Conservation (phyloP, 2,797 vertebrate genomes). For the Leucoraja ocellata region DNA sequence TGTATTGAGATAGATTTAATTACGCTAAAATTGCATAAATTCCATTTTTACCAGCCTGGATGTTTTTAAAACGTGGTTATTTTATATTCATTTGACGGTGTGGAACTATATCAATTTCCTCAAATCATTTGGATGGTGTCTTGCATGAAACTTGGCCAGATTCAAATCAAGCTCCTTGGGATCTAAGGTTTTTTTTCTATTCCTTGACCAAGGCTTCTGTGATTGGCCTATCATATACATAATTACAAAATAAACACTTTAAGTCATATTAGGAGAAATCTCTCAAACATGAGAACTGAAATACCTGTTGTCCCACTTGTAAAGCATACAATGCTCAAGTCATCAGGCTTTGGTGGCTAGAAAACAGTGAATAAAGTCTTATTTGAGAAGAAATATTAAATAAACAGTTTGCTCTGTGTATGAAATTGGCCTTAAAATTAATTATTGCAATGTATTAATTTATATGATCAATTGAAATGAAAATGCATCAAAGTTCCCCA, state of each 20-base stretch:
- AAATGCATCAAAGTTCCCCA: background rate
- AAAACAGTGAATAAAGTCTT: background rate
- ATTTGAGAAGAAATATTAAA: background rate
- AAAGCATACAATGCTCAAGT: slow-evolving; percentile 81
- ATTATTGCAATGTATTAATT: too few relatives aligned
- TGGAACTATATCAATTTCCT: background rate
- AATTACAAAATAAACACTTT: background rate
- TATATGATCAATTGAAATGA: too few relatives aligned
- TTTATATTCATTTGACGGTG: background rate
- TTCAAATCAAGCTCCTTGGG: background rate
- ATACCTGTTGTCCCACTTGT: slow-evolving; percentile 95
- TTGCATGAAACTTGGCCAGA: background rate
- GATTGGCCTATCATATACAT: background rate
- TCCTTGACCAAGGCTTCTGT: background rate
- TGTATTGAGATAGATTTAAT: background rate
- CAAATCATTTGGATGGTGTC: background rate
- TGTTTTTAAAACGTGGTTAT: background rate
- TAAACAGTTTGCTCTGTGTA: background rate
- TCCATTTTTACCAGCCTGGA: background rate
- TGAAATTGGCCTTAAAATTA: background rate
- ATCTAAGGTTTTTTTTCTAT: background rate
- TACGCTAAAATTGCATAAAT: too few relatives aligned
- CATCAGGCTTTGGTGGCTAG: slow-evolving; percentile 81
- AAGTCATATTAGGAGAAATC: background rate
- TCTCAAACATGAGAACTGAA: background rate